These are phyloP conservation scores for Cinclus cinclus DNA, from an alignment of 2,113 vertebrate species.

Conservation along the genomic window DNA sequence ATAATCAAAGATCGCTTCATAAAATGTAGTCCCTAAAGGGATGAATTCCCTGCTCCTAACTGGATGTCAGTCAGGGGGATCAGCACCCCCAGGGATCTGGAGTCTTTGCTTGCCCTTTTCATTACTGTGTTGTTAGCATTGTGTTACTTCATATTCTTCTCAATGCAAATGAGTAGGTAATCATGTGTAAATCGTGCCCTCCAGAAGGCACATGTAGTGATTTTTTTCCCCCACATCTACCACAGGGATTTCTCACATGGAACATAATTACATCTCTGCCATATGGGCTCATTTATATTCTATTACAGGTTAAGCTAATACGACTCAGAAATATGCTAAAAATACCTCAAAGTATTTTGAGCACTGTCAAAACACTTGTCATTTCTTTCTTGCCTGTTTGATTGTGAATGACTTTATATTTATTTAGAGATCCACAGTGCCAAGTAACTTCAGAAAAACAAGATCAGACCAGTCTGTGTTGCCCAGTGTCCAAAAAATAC, in stretches of 20 bases:
- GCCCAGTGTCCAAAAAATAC: slow-evolving; percentile 25
- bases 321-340: slow-evolving; percentile 77
- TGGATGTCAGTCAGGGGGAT: slow-evolving; percentile 79
- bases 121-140: slow-evolving; percentile 73
- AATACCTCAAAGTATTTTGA: slow-evolving; percentile 79
- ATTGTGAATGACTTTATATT: slow-evolving; percentile 74
- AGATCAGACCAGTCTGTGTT: slow-evolving; percentile 13
- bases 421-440: slow-evolving; percentile 62
- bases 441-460: slow-evolving; percentile 52
- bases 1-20: slow-evolving; percentile 82
- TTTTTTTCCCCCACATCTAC: slow-evolving; percentile 66
- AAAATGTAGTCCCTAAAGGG: slow-evolving; percentile 70
- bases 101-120: slow-evolving; percentile 76
- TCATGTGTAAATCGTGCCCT: slow-evolving; percentile 80
- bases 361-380: slow-evolving; percentile 76
- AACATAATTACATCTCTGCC: slow-evolving; percentile 82
- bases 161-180: slow-evolving; percentile 78
- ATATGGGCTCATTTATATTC: slow-evolving; percentile 86
- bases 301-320: slow-evolving; percentile 86
- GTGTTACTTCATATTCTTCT: slow-evolving; percentile 75
- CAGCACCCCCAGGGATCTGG: slow-evolving; percentile 71
- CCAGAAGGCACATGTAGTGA: slow-evolving; percentile 76
- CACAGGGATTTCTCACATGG: slow-evolving; percentile 78
- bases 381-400: slow-evolving; percentile 71
- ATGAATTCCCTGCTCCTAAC: slow-evolving; percentile 69